Percentiles rank a stretch among this genome's conserved stretches.
phyloP scores from a whole-genome alignment of 1,140 invertebrate species.

The Zaprionus davidi region DNA sequence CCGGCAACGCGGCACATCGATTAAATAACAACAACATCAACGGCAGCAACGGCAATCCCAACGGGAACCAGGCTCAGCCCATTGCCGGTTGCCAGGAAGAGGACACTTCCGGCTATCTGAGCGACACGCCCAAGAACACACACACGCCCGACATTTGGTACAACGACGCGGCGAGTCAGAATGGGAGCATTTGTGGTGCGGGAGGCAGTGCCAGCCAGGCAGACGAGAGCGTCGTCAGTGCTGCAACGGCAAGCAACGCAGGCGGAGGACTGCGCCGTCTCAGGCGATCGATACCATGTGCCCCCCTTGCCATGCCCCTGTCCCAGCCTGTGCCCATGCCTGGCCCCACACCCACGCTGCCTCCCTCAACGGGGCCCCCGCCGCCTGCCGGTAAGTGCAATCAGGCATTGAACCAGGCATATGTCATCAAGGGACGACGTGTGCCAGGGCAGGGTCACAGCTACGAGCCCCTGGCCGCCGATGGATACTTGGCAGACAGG shows the following conservation, averaged over 20 bases:
- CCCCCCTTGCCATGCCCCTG: constrained; percentile 32
- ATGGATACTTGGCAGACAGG: constrained; percentile 68
- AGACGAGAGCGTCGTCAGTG: constrained; percentile 42
- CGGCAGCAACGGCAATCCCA: constrained; percentile 37
- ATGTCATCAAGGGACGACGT: constrained; percentile 61
- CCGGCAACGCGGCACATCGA: constrained; percentile 56
- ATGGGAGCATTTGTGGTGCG: constrained; percentile 73
- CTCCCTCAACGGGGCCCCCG: constrained; percentile 23
- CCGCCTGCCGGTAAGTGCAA: constrained; percentile 10
- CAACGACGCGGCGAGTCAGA: constrained; percentile 77
- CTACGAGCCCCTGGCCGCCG: constrained; percentile 61
- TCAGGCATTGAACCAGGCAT: constrained; percentile 37
- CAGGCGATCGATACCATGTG: constrained; percentile 66
- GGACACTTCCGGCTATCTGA: constrained; percentile 89
- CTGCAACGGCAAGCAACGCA: constrained; percentile 18
- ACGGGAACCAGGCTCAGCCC: constrained; percentile 25
- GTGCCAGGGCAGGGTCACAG: constrained; percentile 50
- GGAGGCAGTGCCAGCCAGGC: constrained; percentile 62
- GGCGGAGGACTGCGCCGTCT: constrained; percentile 56
- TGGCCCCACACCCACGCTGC: background rate
- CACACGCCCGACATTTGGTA: constrained; percentile 83
- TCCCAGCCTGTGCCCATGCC: background rate
- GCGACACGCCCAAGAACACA: constrained; percentile 86
- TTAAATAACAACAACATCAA: constrained; percentile 55
- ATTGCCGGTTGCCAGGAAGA: constrained; percentile 85